Percentiles rank a stretch among this genome's conserved stretches.
These are phyloP conservation scores for Zaprionus vittiger DNA, from an alignment of 1,140 invertebrate genomes.

Conservation along the genomic window DNA sequence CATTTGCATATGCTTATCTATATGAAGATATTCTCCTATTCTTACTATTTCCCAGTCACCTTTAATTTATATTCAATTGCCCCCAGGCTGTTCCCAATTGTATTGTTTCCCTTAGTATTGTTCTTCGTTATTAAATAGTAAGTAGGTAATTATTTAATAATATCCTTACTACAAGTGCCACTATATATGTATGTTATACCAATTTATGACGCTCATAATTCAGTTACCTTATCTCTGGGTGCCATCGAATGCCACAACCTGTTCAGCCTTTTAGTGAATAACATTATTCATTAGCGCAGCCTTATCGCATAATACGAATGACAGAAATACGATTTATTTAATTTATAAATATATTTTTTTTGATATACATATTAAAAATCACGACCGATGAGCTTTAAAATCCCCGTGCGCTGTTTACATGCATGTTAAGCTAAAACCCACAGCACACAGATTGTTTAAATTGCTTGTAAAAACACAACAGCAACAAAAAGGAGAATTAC, in stretches of 20 bases:
- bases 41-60: no score
- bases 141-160: no score
- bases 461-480: constrained; percentile 69
- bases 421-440: constrained; percentile 56
- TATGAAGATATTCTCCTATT: no score
- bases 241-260: not conserved
- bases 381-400: constrained; percentile 31
- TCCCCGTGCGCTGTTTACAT: constrained; percentile 52
- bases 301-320: not conserved
- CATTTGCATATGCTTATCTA: no score
- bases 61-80: no score
- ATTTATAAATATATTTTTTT: constrained; percentile 3
- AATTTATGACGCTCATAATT: not conserved
- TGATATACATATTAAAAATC: constrained; percentile 8
- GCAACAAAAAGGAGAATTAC: constrained; percentile 39
- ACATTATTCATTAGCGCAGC: constrained; percentile 10
- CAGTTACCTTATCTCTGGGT: not conserved
- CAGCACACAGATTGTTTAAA: constrained; percentile 73
- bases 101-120: not conserved
- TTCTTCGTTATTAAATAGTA: no score
- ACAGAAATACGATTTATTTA: not conserved
- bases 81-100: no score
- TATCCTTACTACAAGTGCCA: no score
- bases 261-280: constrained; percentile 1
- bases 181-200: not conserved